These are phyloP conservation scores for Drosophila prostipennis DNA, from an alignment of 2,888 invertebrate genomes.

Conservation along the genomic window DNA sequence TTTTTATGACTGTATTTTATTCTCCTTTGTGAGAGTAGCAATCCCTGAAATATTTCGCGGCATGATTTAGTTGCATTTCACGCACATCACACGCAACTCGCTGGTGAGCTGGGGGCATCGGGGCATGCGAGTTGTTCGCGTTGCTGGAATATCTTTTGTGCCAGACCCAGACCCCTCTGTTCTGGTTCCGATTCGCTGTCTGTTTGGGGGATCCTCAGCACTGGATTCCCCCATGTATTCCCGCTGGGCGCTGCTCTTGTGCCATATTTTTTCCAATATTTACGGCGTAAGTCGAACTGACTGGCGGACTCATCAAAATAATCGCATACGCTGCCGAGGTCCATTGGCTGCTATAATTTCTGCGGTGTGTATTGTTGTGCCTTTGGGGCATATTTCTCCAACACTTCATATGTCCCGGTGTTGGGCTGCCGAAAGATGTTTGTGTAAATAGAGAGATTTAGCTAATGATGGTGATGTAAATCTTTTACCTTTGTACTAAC, in stretches of 20 bases:
- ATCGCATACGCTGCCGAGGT: slow-evolving; percentile 47
- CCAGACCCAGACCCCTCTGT: slow-evolving; percentile 24
- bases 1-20: slow-evolving; percentile 16
- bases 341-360: slow-evolving; percentile 33
- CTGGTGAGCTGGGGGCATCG: not conserved
- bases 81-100: slow-evolving; percentile 73
- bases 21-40: slow-evolving; percentile 51
- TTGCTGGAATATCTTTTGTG: slow-evolving; percentile 31
- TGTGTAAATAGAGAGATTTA: slow-evolving; percentile 38
- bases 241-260: slow-evolving; percentile 44
- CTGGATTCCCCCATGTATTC: slow-evolving; percentile 18
- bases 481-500: slow-evolving; percentile 4
- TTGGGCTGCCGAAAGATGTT: slow-evolving; percentile 19
- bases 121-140: slow-evolving; percentile 58
- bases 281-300: slow-evolving; percentile 61
- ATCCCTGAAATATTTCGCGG: slow-evolving; percentile 79
- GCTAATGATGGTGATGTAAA: slow-evolving; percentile 27
- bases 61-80: slow-evolving; percentile 78
- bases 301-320: slow-evolving; percentile 67
- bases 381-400: slow-evolving; percentile 28
- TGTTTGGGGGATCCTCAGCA: not conserved
- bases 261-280: slow-evolving; percentile 68
- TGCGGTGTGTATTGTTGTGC: slow-evolving; percentile 24
- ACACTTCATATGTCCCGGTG: slow-evolving; percentile 31
- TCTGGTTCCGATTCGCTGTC: slow-evolving; percentile 18